Evolutionary conservation across 2,797 vertebrate genomes (phyloP), one percentile per base, ranked within the genome.

Genomic region (Balearica regulorum): DNA sequence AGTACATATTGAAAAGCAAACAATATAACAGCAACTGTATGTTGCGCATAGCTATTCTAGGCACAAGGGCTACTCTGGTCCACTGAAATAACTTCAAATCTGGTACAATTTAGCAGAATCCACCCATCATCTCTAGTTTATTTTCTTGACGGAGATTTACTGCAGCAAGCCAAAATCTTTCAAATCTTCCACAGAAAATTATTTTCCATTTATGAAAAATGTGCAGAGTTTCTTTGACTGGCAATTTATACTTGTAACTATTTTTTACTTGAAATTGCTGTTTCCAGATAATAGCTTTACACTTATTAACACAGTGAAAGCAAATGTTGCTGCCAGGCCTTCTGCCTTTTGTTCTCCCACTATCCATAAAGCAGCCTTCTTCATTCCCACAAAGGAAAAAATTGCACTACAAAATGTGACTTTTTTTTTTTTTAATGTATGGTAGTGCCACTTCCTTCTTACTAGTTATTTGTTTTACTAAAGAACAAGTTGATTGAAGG

Each of bases 201-300:
- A 82, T 87, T 95, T 92, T 73, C 66, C 29, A 46, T 77, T 70
- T 90, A 49, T 60, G 37, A 95, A 92, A 91, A 94, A 48, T 20
- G 24, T 72, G 37, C 14, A 66, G 24, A 61, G 24, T 55, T 70
- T 73, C 80, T 86, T 73, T 81, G 31, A 91, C 16, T 21, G 18
- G 16, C 16, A 80, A 48, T 89, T 91, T 75, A 48, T 12, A 21
- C 28, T 66, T 78, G 19, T 37, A 84, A 72, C 13, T 46, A 48
- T 33, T 72, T 90, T 86, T 81, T 13, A 73, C 33, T 64, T 85
- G 58, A 49, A 91, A 73, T 46, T 49, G 44, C 24, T 84, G 8
- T 80, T 94, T 87, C 46, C 53, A 79, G 79, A 75, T 46, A 87
- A 72, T 31, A 89, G 9, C 6, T 89, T 87, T 60, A 71, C 8